These are phyloP conservation scores for Rhinolophus ferrumequinum DNA, from an alignment of 2,113 vertebrate genomes.

Conservation along the genomic window DNA sequence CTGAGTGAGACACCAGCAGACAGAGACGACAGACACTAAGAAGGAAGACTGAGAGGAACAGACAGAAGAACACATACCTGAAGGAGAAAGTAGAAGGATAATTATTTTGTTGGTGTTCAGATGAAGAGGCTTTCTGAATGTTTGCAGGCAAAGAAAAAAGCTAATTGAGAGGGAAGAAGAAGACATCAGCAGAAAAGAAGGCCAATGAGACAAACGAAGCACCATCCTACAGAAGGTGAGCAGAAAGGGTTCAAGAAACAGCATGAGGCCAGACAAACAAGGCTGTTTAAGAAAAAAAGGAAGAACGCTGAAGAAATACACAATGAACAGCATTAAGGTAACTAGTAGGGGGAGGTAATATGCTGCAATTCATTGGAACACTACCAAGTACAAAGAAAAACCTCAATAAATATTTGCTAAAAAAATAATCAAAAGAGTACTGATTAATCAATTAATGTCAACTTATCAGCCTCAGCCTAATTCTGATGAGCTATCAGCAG, in stretches of 20 bases:
- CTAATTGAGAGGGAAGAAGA: background rate
- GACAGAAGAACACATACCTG: background rate
- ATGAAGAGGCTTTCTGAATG: background rate
- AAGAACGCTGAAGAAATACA: background rate
- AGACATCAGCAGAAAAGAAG: background rate
- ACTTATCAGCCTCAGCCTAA: background rate
- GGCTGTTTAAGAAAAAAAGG: background rate
- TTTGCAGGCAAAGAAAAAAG: conserved; percentile 12
- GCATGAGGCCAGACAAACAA: background rate
- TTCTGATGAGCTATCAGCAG: background rate
- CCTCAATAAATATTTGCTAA: background rate
- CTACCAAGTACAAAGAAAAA: background rate
- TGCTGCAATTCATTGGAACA: background rate
- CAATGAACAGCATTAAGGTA: background rate
- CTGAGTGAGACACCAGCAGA: background rate
- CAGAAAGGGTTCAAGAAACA: background rate
- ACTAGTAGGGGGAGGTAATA: background rate
- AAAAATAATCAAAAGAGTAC: background rate
- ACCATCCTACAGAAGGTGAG: background rate
- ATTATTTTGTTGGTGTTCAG: background rate
- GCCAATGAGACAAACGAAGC: conserved; percentile 7
- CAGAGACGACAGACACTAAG: background rate
- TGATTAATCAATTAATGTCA: background rate
- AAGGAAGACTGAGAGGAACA: background rate
- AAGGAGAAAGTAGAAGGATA: conserved; percentile 5